Base-by-base conservation (phyloP, 2,113 vertebrate genomes). In the Isichthys henryi region DNA sequence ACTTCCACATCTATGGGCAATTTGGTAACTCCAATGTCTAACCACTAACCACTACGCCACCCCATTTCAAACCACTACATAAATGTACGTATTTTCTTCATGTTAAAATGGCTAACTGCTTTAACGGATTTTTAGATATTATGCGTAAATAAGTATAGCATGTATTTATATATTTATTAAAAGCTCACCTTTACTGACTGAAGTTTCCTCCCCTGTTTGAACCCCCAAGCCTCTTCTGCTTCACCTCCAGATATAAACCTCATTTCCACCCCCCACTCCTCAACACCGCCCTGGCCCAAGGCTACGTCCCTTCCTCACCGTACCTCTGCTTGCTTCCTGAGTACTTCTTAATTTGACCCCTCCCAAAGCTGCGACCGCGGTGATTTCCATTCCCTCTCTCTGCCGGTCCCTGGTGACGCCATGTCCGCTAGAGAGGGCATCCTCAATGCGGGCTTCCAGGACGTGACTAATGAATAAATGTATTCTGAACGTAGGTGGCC, bases 391-490 rank as follows among this genome's bases (percentile, higher is more conserved):
- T 43, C 13, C 31, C 31, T 80, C 13, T 39, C 74, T 6, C 35
- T 2, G 31, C 74, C 15, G 35, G 15, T 80, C 74, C 74, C 74
- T 7, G 4, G 74, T 17, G 83, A 86, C 48, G 5, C n/a, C 10
- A 2, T 31, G 83, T 87, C 49, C 49, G 86, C 19, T 43, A 39
- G 43, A 39, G 31, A 88, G 56, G 53, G 49, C 56, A 62, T 45
- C 56, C 43, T 88, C 56, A 66, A 66, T 62, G 52, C 87, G 56
- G 10, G 17, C 39, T 58, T 66, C 35, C 53, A n/a, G 31, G 56
- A 45, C 19, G 52, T 23, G 39, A 23, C 52, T 66, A 88, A 88
- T 66, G 87, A 88, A 88, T 66, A 27, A 88, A 88, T 43, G 87
- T 17, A 88, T 53, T 39, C 50, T n/a, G 19, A 39, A 56, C 1